Evolutionary conservation across 2,888 invertebrate species (phyloP), one percentile per base, ranked within the genome.

Genomic region (Drosophila paramelanica): DNA sequence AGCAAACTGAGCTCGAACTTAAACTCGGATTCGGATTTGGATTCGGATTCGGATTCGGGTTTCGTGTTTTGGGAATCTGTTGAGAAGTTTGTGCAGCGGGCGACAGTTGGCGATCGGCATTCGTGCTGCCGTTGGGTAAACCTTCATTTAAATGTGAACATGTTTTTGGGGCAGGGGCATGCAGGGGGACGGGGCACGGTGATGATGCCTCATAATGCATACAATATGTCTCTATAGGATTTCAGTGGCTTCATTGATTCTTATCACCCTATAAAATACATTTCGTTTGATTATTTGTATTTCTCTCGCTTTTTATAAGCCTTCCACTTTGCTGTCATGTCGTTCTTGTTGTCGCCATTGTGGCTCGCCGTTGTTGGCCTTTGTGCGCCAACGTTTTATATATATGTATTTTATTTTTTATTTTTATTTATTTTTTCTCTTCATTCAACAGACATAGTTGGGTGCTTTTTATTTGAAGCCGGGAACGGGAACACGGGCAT

Each of bases 231-330:
- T 91, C 91, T 90, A 90, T 90, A 90, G 90, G 89, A 91, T 91
- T 91, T 92, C 92, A 90, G 92, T 91, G 91, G 91, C 91, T 92
- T 91, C 92, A 92, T 91, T 91, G 91, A 91, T 91, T 91, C 91
- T 91, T 92, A 92, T 91, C 91, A 91, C 92, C 91, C 90, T 87
- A 91, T 91, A 92, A 92, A 91, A 91, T 91, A 90, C 91, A 90
- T 91, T 91, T 90, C 86, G 83, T 88, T 90, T 87, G 90, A 87
- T 90, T 88, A 84, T 87, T 86, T 86, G 86, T 86, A 79, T 87
- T 80, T 87, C 74, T 87, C 89, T 81, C 81, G 89, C 87, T 78
- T 77, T 79, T 88, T 88, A 79, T 79, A 83, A 81, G 71, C 74
- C 81, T 59, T 79, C 76, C 65, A 58, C 73, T 65, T 51, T 58